Evolutionary conservation across 2,888 invertebrate genomes (phyloP), one percentile per base, ranked within the genome.

Genomic region (Monopis laevigella): DNA sequence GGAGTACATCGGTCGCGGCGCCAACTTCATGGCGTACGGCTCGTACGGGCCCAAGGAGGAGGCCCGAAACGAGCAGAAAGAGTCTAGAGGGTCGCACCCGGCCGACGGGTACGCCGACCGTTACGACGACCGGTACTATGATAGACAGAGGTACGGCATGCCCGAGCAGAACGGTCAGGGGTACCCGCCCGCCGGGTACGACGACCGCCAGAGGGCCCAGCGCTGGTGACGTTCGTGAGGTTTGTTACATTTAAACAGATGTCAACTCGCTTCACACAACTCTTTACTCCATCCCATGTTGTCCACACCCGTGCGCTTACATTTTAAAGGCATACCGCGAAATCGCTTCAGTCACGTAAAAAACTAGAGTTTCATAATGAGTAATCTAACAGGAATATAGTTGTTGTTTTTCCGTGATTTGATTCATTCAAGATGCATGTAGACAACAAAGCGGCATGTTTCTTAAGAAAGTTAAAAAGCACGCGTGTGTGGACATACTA

Each of bases 171-270:
- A 51, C 44, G 59, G 61, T 55, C 54, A 18, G 34, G 17, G 34
- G 34, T 11, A 11, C 29, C 5, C 29, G n/a, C 29, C 29, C 4
- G 7, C 29, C 29, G 78, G 78, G 74, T 75, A 75, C 68, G 60
- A 67, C 52, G 73, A 75, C 78, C 80, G 80, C 74, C 80, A 75
- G 77, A 73, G 75, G 61, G 71, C 73, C 63, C 61, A 55, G 51
- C 78, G 74, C 54, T 74, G 77, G 64, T 78, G 77, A 77, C 71
- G 56, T 13, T 24, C 34, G 57, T 53, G 80, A 80, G 80, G 80
- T 80, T 77, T 80, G 80, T 80, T 73, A 65, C 55, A 65, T 69
- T 72, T 65, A 66, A 72, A 70, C 75, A 74, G 71, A 74, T 70
- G 71, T 65, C 59, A 65, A 62, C 65, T 69, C 69, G 68, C 62